Evolutionary conservation across 2,888 invertebrate genomes (phyloP), one percentile per base, ranked within the genome.

Genomic region (Caenorhabditis doughertyi): DNA sequence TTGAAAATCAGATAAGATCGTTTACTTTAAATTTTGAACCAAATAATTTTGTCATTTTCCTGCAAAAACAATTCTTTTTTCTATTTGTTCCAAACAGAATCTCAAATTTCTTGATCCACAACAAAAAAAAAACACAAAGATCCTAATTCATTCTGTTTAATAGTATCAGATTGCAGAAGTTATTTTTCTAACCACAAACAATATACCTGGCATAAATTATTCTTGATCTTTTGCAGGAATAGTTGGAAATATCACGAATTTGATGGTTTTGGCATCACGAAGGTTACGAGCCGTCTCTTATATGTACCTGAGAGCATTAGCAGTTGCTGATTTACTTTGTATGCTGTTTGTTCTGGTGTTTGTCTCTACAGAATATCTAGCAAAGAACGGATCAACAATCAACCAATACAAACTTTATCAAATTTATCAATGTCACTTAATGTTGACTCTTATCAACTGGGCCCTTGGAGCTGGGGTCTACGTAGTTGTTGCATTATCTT

Each of bases 401-500:
- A 86, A 85, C 49, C 84, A 86, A 72, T 89, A 84, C 64, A 84
- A 85, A 18, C 74, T 89, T 55, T 90, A 90, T 74, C 84, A 85
- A 35, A 76, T 87, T 64, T 89, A 88, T 70, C 89, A 89, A 51
- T 80, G 83, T 42, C 90, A 91, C 72, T 58, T 91, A 62, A 91
- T 90, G 90, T 86, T 92, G 11, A 89, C 90, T 0, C 83, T 91
- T 65, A 92, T 92, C 83, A 92, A 92, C 81, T 91, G 89, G 90
- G 90, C 91, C 18, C 87, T 91, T n/a, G 89, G 90, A 23, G 91
- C 91, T 21, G 92, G 91, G 1, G 88, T 89, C 13, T 89, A 88
- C 68, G 88, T 91, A 35, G 91, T 92, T 16, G 90, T 92, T 2
- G 91, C 91, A 0, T 77, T 92, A 13, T 90, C 89, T 18, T 68